A percentile compares a stretch with the other conserved stretches of the same genome.
phyloP scores from a whole-genome alignment of 2,113 vertebrate genomes.

The Sceloporus undulatus region DNA sequence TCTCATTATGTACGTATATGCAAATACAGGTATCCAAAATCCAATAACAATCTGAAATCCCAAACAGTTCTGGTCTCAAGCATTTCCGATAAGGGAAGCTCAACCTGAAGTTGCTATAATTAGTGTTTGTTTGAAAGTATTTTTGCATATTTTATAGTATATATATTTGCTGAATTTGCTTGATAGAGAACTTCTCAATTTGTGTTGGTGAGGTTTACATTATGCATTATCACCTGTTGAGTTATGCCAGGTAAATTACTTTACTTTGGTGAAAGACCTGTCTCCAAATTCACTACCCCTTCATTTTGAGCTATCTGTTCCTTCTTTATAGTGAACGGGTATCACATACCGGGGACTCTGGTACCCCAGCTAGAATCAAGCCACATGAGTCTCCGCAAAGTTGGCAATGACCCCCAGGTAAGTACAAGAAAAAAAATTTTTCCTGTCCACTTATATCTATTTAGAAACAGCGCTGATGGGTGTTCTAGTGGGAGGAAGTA shows the following conservation, averaged over 20 bases:
- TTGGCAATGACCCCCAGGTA: constrained; percentile 90
- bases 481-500: background rate
- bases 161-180: background rate
- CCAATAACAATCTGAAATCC: too few relatives aligned
- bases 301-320: constrained; percentile 51
- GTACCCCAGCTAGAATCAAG: constrained; percentile 85
- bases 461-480: background rate
- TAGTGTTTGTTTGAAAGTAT: background rate
- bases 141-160: background rate
- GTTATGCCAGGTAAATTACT: background rate
- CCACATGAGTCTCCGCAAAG: constrained; percentile 85
- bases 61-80: too few relatives aligned
- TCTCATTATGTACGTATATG: too few relatives aligned
- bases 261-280: background rate
- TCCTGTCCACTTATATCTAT: background rate
- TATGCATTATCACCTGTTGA: background rate
- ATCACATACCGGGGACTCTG: constrained; percentile 88
- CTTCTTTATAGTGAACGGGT: constrained; percentile 91
- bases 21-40: too few relatives aligned
- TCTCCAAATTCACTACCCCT: background rate
- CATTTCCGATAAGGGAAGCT: too few relatives aligned
- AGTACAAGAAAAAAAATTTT: constrained; percentile 15
- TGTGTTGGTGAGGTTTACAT: background rate
- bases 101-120: background rate
- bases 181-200: background rate